Conservation (phyloP, 2,888 invertebrate genomes). For the Hirudinaria manillensis region DNA sequence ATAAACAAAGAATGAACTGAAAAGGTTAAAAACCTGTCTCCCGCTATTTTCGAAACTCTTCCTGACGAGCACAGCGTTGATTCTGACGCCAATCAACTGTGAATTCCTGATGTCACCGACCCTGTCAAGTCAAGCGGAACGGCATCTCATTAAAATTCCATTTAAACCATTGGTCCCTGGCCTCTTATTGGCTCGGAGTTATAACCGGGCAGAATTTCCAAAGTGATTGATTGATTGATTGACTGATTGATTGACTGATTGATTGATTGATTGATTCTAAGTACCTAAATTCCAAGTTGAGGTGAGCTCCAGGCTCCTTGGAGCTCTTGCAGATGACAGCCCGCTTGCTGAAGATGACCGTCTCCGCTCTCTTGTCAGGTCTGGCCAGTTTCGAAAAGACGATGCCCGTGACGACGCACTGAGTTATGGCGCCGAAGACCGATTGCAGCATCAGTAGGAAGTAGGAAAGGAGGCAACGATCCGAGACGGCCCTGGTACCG, state of each 20-base stretch:
- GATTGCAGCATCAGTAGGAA: conserved; percentile 83
- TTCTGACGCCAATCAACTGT: conserved; percentile 69
- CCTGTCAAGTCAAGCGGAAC: conserved; percentile 50
- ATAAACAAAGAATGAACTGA: no score
- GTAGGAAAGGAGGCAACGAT: conserved; percentile 83
- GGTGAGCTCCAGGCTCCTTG: not conserved
- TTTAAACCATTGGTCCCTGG: conserved; percentile 32
- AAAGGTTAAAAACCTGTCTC: not conserved
- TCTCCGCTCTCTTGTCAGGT: conserved; percentile 88
- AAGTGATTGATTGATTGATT: no score
- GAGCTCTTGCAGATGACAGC: conserved; percentile 70
- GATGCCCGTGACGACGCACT: conserved; percentile 67
- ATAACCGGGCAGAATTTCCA: not conserved
- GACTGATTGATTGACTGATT: no score
- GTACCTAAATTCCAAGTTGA: conserved; percentile 27
- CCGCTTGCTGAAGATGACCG: conserved; percentile 81
- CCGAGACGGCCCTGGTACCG: conserved; percentile 75
- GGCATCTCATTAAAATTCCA: no score
- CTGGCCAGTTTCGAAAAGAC: conserved; percentile 75
- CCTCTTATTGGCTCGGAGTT: not conserved
- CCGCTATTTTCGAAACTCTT: conserved; percentile 77
- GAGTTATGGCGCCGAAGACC: conserved; percentile 73
- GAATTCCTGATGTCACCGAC: conserved; percentile 52
- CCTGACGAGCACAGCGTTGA: conserved; percentile 84
- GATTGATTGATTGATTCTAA: no score